A percentile compares a stretch with the other conserved stretches of the same genome.
Conservation (phyloP, 2,888 invertebrate species). For the Biston betularia region DNA sequence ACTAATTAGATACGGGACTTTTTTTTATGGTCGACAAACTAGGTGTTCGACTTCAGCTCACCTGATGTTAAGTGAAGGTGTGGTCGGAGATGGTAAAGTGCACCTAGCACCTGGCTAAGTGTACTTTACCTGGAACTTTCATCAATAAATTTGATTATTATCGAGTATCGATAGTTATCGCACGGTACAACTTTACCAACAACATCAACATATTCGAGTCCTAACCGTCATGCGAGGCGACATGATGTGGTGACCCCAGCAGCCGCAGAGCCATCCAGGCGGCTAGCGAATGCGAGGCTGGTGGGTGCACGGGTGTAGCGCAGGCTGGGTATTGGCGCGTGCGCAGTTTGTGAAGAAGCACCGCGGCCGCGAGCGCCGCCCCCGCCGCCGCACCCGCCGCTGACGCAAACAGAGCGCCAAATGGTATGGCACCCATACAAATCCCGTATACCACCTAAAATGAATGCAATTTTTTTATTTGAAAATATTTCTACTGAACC, state of each 20-base stretch:
- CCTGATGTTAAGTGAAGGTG: too few species aligned
- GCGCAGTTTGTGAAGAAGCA: constrained; percentile 92
- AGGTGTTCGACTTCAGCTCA: too few species aligned
- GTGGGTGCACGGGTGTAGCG: constrained; percentile 79
- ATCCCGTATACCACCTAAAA: constrained; percentile 94
- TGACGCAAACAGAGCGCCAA: constrained; percentile 94
- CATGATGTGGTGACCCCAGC: constrained; percentile 78
- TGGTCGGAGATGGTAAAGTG: too few species aligned
- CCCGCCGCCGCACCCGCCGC: constrained; percentile 95
- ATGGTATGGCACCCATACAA: constrained; percentile 95
- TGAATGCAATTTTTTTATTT: too few species aligned
- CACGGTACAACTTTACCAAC: neutral
- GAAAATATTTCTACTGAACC: too few species aligned
- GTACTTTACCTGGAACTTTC: too few species aligned
- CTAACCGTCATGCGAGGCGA: constrained; percentile 18
- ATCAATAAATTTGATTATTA: neutral
- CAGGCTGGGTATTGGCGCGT: constrained; percentile 88
- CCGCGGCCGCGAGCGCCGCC: constrained; percentile 94
- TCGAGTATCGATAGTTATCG: constrained; percentile 1
- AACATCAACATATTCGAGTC: neutral
- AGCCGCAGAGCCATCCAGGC: constrained; percentile 91
- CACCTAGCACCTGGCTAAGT: too few species aligned
- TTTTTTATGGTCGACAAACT: too few species aligned
- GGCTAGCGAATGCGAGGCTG: constrained; percentile 88
- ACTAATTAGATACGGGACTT: too few species aligned